Evolutionary conservation across 2,797 vertebrate genomes (phyloP).

Genomic region (Scleropages formosus): DNA sequence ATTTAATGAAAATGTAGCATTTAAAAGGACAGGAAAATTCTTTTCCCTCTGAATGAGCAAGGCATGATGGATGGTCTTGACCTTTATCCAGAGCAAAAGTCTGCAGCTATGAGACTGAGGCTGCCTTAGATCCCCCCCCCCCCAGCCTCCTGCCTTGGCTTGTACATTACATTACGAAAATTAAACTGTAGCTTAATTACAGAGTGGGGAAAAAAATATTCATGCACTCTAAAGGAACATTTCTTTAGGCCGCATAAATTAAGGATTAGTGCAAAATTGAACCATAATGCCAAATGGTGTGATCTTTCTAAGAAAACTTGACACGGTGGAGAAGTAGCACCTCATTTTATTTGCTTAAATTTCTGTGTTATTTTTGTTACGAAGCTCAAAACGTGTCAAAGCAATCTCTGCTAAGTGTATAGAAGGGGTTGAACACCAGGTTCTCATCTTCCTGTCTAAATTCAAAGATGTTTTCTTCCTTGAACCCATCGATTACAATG

Average conservation of each 20-base stretch:
- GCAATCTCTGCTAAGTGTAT: background rate
- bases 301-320: background rate
- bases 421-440: background rate
- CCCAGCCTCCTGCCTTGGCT: conserved; percentile 10
- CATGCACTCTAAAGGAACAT: conserved; percentile 12
- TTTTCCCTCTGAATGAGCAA: conserved; percentile 18
- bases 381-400: background rate
- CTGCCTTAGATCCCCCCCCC: background rate
- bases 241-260: conserved; percentile 23
- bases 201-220: background rate
- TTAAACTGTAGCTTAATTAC: conserved; percentile 33
- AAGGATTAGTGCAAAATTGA: conserved; percentile 23
- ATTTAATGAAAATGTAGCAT: background rate
- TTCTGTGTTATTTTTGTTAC: no score
- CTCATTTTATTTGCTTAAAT: background rate
- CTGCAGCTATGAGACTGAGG: background rate
- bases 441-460: background rate
- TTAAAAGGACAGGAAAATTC: background rate
- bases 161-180: conserved; percentile 39
- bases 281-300: no score
- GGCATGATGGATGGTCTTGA: conserved; percentile 24
- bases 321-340: conserved; percentile 9
- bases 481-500: background rate
- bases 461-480: background rate
- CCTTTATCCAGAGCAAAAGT: conserved; percentile 31